Evolutionary conservation across 1,140 invertebrate species (phyloP).

Genomic region (Penaeus chinensis): DNA sequence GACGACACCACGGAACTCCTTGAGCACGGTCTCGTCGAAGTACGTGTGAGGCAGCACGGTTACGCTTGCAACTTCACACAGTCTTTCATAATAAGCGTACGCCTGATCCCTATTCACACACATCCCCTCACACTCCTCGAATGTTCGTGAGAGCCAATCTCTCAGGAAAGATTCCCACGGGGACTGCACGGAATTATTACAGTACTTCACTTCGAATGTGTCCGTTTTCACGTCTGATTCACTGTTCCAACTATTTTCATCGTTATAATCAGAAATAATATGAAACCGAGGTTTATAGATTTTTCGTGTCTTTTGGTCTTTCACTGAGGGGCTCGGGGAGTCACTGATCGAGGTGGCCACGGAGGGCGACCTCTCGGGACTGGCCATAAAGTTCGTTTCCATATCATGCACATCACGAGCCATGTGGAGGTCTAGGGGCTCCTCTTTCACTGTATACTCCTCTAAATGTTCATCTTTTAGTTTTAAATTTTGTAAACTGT

Average conservation of each 20-base stretch:
- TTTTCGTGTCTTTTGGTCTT: constrained; percentile 50
- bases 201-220: constrained; percentile 33
- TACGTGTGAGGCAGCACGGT: constrained; percentile 44
- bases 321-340: constrained; percentile 56
- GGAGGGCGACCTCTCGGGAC: constrained; percentile 36
- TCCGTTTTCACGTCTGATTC: constrained; percentile 42
- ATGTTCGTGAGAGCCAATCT: constrained; percentile 31
- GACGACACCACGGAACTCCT: constrained; percentile 39
- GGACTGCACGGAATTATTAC: constrained; percentile 16
- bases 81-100: constrained; percentile 53
- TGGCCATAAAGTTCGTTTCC: constrained; percentile 36
- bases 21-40: constrained; percentile 53
- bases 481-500: constrained; percentile 55
- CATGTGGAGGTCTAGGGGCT: constrained; percentile 58
- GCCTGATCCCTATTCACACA: constrained; percentile 61
- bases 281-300: constrained; percentile 64
- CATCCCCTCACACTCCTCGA: constrained; percentile 38
- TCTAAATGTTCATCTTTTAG: constrained; percentile 61
- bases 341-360: constrained; percentile 32
- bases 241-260: constrained; percentile 45
- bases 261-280: constrained; percentile 44
- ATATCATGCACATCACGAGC: constrained; percentile 37
- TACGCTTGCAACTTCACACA: constrained; percentile 19
- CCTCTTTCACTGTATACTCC: constrained; percentile 52
- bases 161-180: constrained; percentile 35